Evolutionary conservation across 2,888 invertebrate genomes (phyloP).

Genomic region (Drosophila rellima): DNA sequence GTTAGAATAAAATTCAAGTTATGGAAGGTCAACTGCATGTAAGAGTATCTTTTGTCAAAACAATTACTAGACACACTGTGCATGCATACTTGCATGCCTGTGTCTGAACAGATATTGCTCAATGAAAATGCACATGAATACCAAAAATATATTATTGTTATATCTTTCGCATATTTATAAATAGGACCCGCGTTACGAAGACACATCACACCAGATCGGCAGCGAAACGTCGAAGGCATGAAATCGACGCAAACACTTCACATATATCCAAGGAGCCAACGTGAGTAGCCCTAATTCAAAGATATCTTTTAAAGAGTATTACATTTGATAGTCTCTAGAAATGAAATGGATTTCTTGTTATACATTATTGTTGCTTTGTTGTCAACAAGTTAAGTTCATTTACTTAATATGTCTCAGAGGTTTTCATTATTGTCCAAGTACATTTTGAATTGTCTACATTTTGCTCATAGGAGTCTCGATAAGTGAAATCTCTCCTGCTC

Average conservation of each 20-base stretch:
- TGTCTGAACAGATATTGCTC: constrained; percentile 39
- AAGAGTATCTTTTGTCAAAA: not conserved
- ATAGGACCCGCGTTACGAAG: constrained; percentile 82
- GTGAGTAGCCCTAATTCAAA: constrained; percentile 73
- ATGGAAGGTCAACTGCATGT: no score
- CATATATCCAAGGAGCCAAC: constrained; percentile 85
- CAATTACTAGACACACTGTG: not conserved
- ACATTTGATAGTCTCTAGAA: no score
- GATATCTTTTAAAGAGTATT: not conserved
- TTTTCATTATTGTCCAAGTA: no score
- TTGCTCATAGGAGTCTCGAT: not conserved
- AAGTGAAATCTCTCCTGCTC: not conserved
- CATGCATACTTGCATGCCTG: constrained; percentile 7
- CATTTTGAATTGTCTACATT: no score
- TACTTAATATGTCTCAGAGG: no score
- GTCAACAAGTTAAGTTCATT: no score
- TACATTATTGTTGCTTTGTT: no score
- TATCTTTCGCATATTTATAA: constrained; percentile 51
- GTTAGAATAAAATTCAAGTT: no score
- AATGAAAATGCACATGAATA: constrained; percentile 30
- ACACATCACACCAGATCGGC: constrained; percentile 81
- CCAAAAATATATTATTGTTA: constrained; percentile 23
- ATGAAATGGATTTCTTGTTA: no score
- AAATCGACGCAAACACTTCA: constrained; percentile 87
- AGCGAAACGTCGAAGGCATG: constrained; percentile 88